phyloP scores from a whole-genome alignment of 2,888 invertebrate species.

The Aphrophora alni region DNA sequence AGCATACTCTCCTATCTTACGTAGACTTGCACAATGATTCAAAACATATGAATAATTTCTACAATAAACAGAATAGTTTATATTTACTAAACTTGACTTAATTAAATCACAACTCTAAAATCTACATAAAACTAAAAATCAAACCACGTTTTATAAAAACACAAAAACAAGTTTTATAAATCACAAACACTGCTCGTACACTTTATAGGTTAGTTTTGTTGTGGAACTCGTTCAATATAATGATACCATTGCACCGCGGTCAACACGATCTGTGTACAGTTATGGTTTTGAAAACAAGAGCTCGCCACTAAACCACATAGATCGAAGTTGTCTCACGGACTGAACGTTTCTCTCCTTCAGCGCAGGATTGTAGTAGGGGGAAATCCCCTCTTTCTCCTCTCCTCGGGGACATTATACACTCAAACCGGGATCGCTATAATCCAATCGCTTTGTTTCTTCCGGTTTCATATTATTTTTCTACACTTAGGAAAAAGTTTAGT shows the following conservation, averaged over 20 bases:
- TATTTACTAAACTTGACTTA: too few species aligned
- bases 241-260: neutral
- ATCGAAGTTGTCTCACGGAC: neutral
- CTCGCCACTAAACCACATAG: neutral
- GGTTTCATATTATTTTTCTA: neutral
- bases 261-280: neutral
- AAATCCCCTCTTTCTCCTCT: neutral
- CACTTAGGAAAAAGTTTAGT: neutral
- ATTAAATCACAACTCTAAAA: too few species aligned
- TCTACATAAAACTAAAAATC: too few species aligned
- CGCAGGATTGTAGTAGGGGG: neutral
- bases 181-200: neutral
- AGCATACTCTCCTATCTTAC: neutral
- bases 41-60: neutral
- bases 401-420: neutral
- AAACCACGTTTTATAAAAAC: neutral
- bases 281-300: neutral
- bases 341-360: constrained; percentile 4
- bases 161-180: neutral
- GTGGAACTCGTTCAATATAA: neutral
- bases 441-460: neutral
- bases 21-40: neutral
- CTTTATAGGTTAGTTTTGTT: neutral
- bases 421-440: neutral
- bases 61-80: neutral